A percentile compares a stretch with the other conserved stretches of the same genome.
Evolutionary conservation across 2,113 vertebrate species (phyloP).

Genomic region (Atrichornis clamosus): DNA sequence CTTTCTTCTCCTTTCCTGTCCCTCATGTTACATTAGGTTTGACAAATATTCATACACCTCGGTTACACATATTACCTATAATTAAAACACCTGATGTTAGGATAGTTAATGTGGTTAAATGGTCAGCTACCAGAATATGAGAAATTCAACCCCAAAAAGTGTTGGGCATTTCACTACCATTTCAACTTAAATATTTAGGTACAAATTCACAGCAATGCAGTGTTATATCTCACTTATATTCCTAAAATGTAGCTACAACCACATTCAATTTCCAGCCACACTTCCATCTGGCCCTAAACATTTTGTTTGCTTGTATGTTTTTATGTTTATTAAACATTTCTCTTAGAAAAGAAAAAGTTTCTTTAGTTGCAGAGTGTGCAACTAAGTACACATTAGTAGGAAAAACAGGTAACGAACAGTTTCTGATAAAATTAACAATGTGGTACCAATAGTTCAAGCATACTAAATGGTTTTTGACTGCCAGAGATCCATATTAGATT

Average conservation of each 20-base stretch:
- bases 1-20: not conserved
- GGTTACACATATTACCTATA: not conserved
- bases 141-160: not conserved
- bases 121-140: not conserved
- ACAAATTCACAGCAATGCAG: not conserved
- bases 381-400: not conserved
- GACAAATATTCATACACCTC: not conserved
- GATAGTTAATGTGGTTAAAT: not conserved
- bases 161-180: not conserved
- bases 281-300: not conserved
- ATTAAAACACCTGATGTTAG: not conserved
- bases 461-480: not conserved
- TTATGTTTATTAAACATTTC: not conserved
- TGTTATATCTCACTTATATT: not conserved
- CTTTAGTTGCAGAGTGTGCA: not conserved
- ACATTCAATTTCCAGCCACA: not conserved
- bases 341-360: not conserved
- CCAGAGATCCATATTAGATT: not conserved
- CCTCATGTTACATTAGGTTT: not conserved
- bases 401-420: not conserved
- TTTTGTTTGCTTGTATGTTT: not conserved
- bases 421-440: not conserved
- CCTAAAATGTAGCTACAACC: not conserved
- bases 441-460: not conserved
- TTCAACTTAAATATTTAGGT: not conserved